Base-by-base conservation (phyloP, 2,797 vertebrate species). In the Florisuga fusca region DNA sequence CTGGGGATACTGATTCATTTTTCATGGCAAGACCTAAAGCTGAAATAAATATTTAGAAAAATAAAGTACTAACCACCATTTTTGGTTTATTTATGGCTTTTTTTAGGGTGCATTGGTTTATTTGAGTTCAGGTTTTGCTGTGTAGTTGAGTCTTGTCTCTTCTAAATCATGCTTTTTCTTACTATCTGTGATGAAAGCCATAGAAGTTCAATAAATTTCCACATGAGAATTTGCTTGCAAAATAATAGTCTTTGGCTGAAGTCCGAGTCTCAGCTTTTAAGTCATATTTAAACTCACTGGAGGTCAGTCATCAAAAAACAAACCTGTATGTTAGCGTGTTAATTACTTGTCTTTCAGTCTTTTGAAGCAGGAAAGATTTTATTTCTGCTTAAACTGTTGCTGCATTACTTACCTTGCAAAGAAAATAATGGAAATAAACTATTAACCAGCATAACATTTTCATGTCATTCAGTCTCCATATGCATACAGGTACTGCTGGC, bases 211-310 rank as follows among this genome's bases (percentile, higher is more conserved):
- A 1, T 81, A 46, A 86, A 21, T 71, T 80, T 90, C 61, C 77
- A 69, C 50, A 41, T 43, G 86, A 92, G 80, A 89, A 90, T 48
- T 76, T 86, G 53, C 63, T 95, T 85, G 90, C 83, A 84, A 41
- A 91, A 63, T 69, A 43, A 55, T 59, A 93, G 34, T 27, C 57
- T 73, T 84, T 91, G 87, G 88, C 90, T 5, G 16, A 64, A 59
- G 51, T 57, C 50, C 74, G 82, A 83, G 58, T 66, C 64, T 66
- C 79, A 94, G 88, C 85, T 86, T 62, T 86, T 84, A 69, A 88
- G 29, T 72, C 23, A 1, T 72, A 55, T 72, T 81, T 91, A 73
- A 91, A 78, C 38, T 91, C 73, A 26, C 2, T 15, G 12, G 83
- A 96, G 51, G 59, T 89, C 62, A 41, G n/a, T 86, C 74, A 66